Evolutionary conservation across 2,888 invertebrate species (phyloP).

Genomic region (Plebejus argus): DNA sequence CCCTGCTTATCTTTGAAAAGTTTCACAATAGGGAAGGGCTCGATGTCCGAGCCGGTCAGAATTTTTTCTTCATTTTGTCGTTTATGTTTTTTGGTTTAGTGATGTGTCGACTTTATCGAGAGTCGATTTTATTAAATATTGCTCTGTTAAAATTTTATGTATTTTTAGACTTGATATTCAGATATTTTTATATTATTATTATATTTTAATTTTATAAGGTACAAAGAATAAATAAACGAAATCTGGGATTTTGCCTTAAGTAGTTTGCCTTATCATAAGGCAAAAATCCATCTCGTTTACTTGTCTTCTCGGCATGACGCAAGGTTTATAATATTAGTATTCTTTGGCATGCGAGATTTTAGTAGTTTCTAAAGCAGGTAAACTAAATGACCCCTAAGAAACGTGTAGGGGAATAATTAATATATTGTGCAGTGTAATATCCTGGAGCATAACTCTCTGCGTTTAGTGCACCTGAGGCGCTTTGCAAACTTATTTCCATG

Average conservation of each 20-base stretch:
- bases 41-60: background rate
- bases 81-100: background rate
- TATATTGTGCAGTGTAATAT: slow-evolving; percentile 24
- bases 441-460: slow-evolving; percentile 15
- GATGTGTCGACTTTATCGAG: background rate
- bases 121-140: background rate
- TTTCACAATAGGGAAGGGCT: slow-evolving; percentile 3
- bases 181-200: no score
- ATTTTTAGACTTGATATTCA: background rate
- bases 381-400: slow-evolving; percentile 21
- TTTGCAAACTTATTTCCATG: slow-evolving; percentile 25
- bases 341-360: background rate
- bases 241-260: no score
- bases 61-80: background rate
- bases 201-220: no score
- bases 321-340: background rate
- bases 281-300: no score
- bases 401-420: slow-evolving; percentile 18
- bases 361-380: background rate
- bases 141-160: background rate
- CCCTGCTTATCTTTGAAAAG: slow-evolving; percentile 8
- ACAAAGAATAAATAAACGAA: no score
- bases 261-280: background rate
- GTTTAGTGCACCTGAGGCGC: slow-evolving; percentile 26
- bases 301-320: no score